Base-by-base conservation (phyloP, 53 echinoderm and acorn worm genomes). In the Paelopatides confundens region DNA sequence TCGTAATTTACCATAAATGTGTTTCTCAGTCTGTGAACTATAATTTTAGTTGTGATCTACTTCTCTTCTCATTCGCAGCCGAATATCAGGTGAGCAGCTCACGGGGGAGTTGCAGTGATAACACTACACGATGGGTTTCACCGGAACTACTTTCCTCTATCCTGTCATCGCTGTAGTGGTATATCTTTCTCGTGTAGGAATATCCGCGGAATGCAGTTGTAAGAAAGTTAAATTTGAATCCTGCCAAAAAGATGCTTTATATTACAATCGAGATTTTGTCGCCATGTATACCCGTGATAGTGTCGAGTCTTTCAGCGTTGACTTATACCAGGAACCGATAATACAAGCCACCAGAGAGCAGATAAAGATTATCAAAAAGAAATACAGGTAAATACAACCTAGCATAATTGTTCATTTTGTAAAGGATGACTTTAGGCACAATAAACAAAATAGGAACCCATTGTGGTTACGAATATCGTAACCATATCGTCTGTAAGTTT, bases 241-340 rank as follows among this genome's bases (percentile, higher is more conserved):
- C 12, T 77, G 77, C 49, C 77, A 77, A 46, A 77, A 77, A 46
- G 77, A 77, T 8, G 77, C 51, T 17, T 50, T 77, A 8, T 49
- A 28, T 47, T 77, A 47, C 48, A 77, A 77, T 31, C 38, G 31
- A 28, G 77, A 77, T 0, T 77, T 77, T 2, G 30, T 77, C 11
- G 24, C 77, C 23, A 47, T 49, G 50, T 77, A 77, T 31, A 77
- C 77, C 24, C 9, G 14, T 24, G 50, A 47, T 30, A 27, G 4
- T n/a, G 77, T 77, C 12, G 77, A 77, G 31, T 77, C 77, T 1
- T 77, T 77, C 77, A 50, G 51, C 27, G 77, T 77, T 10, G 77
- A 77, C 30, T 0, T 77, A 8, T 77, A 47, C 31, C 77, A 77
- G 48, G 28, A 47, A 77, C 77, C 77, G 49, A 77, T 77, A 49